Conservation (phyloP, 2,113 vertebrate species). For the Coreoperca whiteheadi region DNA sequence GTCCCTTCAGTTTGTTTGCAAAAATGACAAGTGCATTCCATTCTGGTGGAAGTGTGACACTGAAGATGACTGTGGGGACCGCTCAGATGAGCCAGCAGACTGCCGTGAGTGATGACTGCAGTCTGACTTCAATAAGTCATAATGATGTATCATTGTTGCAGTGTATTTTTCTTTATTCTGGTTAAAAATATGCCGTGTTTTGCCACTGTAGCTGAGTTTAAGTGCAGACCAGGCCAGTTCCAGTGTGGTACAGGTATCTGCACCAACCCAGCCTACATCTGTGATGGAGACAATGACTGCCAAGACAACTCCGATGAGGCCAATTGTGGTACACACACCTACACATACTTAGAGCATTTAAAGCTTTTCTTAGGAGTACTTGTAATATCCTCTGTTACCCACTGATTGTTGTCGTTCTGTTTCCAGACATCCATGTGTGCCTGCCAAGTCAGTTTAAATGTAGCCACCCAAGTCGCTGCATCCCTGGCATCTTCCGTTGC, state of each 20-base stretch:
- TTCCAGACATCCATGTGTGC: constrained; percentile 95
- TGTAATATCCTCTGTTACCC: background rate
- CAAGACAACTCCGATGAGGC: constrained; percentile 97
- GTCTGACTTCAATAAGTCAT: background rate
- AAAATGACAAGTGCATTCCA: constrained; percentile 99
- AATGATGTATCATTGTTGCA: background rate
- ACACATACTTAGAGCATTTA: background rate
- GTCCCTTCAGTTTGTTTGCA: constrained; percentile 92
- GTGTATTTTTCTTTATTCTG: background rate
- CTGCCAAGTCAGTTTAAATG: constrained; percentile 98
- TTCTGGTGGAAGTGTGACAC: constrained; percentile 99
- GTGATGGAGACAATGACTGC: constrained; percentile 98
- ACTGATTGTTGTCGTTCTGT: background rate
- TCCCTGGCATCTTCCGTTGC: constrained; percentile 97
- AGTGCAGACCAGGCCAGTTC: constrained; percentile 94
- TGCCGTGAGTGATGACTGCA: constrained; percentile 89
- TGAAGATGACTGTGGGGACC: constrained; percentile 97
- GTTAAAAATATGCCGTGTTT: background rate
- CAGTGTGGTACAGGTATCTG: constrained; percentile 98
- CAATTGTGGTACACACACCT: constrained; percentile 89
- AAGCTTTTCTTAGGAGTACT: background rate
- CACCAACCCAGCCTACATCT: constrained; percentile 99
- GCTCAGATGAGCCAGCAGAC: constrained; percentile 93
- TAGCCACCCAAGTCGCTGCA: constrained; percentile 94
- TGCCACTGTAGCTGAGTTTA: constrained; percentile 89